phyloP scores from a whole-genome alignment of 1,140 invertebrate genomes.

The Bombus huntii region DNA sequence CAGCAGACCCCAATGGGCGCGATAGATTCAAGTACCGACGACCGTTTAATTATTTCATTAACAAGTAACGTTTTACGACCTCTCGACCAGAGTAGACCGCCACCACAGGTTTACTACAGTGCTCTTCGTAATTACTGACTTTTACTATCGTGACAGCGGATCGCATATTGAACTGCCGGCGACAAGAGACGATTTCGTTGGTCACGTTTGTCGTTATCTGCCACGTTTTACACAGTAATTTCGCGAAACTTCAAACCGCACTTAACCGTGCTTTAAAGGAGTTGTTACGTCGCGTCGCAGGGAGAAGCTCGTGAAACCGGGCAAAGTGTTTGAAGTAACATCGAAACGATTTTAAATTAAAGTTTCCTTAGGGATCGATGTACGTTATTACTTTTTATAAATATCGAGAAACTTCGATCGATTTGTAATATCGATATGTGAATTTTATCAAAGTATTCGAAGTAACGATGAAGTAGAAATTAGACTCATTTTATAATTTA shows the following conservation, averaged over 20 bases:
- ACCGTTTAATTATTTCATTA: constrained; percentile 52
- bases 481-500: too few species aligned
- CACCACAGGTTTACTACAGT: not conserved
- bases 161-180: too few species aligned
- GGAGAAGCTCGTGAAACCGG: not conserved
- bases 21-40: not conserved
- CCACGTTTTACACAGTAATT: constrained; percentile 25
- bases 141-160: constrained; percentile 18
- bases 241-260: not conserved
- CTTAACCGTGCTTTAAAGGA: not conserved
- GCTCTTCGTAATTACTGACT: not conserved
- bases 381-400: too few species aligned
- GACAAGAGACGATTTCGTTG: not conserved
- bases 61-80: constrained; percentile 9
- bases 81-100: not conserved
- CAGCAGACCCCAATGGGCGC: too few species aligned
- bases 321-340: not conserved
- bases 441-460: too few species aligned
- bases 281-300: not conserved
- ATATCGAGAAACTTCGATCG: not conserved
- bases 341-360: not conserved
- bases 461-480: too few species aligned
- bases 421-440: too few species aligned
- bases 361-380: not conserved
- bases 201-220: not conserved